Percentiles rank a stretch among this genome's conserved stretches.
Conservation (phyloP, 2,113 vertebrate species). For the Entelurus aequoreus region DNA sequence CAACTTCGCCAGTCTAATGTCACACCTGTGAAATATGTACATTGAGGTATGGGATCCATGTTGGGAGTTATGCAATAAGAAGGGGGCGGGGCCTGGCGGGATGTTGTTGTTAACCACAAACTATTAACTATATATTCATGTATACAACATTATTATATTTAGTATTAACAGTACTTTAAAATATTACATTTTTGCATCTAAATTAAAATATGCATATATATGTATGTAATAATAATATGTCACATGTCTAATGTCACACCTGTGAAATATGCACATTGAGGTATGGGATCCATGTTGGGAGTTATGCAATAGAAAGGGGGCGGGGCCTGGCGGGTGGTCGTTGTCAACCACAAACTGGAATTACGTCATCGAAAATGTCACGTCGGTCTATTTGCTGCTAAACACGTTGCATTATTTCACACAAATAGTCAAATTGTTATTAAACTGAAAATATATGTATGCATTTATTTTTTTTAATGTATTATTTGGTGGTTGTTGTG, state of each 20-base stretch:
- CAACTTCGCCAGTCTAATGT: too few species aligned
- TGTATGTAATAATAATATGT: too few species aligned
- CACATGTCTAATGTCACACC: slow-evolving; percentile 17
- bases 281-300: slow-evolving; percentile 38
- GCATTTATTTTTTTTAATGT: too few species aligned
- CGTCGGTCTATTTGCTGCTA: too few species aligned
- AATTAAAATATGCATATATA: too few species aligned
- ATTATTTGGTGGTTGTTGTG: slow-evolving; percentile 42
- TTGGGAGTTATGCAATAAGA: slow-evolving; percentile 60
- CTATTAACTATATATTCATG: too few species aligned
- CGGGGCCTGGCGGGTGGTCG: slow-evolving; percentile 38
- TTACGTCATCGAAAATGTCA: slow-evolving; percentile 54
- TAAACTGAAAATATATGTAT: not conserved
- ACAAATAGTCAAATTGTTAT: not conserved
- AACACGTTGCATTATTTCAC: too few species aligned
- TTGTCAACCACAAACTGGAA: slow-evolving; percentile 52
- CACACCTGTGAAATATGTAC: slow-evolving; percentile 23
- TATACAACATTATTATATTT: too few species aligned
- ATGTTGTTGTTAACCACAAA: slow-evolving; percentile 40
- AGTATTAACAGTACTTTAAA: too few species aligned
- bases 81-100: slow-evolving; percentile 43
- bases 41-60: slow-evolving; percentile 37
- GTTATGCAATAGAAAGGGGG: slow-evolving; percentile 62
- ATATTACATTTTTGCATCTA: too few species aligned
- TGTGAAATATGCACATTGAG: slow-evolving; percentile 27